Conservation (phyloP, 2,888 invertebrate genomes). For the Synergus japonicus region DNA sequence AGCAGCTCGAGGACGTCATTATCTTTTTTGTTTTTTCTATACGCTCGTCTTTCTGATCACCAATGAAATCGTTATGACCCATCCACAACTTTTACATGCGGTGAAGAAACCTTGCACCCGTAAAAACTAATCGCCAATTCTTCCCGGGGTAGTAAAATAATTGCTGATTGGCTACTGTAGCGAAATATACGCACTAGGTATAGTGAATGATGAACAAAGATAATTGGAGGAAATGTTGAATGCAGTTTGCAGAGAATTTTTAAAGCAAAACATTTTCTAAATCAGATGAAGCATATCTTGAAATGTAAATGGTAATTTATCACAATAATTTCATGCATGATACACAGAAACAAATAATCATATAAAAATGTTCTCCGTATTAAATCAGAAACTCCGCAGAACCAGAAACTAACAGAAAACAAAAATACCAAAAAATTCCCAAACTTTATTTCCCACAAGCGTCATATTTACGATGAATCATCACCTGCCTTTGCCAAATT, state of each 20-base stretch:
- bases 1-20: constrained; percentile 35
- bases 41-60: constrained; percentile 24
- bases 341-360: too few species aligned
- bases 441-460: constrained; percentile 3
- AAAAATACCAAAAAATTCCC: not conserved
- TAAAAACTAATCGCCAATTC: constrained; percentile 25
- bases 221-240: constrained; percentile 14
- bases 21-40: not conserved
- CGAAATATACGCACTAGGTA: constrained; percentile 10
- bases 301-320: constrained; percentile 12
- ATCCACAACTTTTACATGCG: constrained; percentile 27
- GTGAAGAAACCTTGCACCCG: constrained; percentile 20
- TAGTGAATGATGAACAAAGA: constrained; percentile 10
- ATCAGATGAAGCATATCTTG: not conserved
- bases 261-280: constrained; percentile 5
- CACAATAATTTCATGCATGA: not conserved
- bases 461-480: constrained; percentile 10
- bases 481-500: not conserved
- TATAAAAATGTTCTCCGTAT: not conserved
- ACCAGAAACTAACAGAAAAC: not conserved
- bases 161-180: constrained; percentile 37
- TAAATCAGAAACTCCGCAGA: not conserved
- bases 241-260: constrained; percentile 17
- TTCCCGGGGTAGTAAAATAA: constrained; percentile 30
- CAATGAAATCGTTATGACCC: constrained; percentile 36